A percentile compares a stretch with the other conserved stretches of the same genome.
Conservation (phyloP, 2,888 invertebrate species). For the Caenorhabditis japonica region DNA sequence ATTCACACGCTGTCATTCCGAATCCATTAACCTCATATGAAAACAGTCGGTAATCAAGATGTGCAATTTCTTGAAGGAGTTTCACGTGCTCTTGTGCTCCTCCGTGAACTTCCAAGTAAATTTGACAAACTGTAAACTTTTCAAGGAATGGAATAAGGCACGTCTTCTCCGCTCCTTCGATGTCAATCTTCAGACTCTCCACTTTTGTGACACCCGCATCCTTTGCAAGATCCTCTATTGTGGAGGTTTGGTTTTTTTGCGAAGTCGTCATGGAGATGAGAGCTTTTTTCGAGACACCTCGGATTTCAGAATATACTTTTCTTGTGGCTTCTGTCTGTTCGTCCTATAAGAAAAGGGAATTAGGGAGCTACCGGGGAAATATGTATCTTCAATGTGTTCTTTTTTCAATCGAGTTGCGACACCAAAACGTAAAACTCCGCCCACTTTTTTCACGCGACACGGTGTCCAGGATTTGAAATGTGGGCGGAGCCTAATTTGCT, state of each 20-base stretch:
- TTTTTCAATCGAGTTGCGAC: no score
- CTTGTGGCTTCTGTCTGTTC: slow-evolving; percentile 16
- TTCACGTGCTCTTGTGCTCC: slow-evolving; percentile 28
- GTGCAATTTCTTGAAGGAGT: slow-evolving; percentile 38
- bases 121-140: slow-evolving; percentile 40
- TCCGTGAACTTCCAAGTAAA: slow-evolving; percentile 57
- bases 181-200: slow-evolving; percentile 48
- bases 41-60: slow-evolving; percentile 45
- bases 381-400: not conserved
- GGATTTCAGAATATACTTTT: slow-evolving; percentile 4
- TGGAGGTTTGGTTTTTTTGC: not conserved
- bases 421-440: no score
- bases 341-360: slow-evolving; percentile 6
- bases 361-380: no score
- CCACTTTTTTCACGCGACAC: no score
- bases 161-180: slow-evolving; percentile 44
- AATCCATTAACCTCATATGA: slow-evolving; percentile 59
- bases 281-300: slow-evolving; percentile 26
- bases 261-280: not conserved
- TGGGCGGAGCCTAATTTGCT: no score
- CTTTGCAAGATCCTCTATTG: slow-evolving; percentile 23
- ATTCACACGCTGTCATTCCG: slow-evolving; percentile 54
- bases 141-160: slow-evolving; percentile 42
- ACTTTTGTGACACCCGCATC: slow-evolving; percentile 2
- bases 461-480: no score